Percentiles rank a stretch among this genome's conserved stretches.
Conservation (phyloP, 2,888 invertebrate species). For the Tromatobia lineatoria region DNA sequence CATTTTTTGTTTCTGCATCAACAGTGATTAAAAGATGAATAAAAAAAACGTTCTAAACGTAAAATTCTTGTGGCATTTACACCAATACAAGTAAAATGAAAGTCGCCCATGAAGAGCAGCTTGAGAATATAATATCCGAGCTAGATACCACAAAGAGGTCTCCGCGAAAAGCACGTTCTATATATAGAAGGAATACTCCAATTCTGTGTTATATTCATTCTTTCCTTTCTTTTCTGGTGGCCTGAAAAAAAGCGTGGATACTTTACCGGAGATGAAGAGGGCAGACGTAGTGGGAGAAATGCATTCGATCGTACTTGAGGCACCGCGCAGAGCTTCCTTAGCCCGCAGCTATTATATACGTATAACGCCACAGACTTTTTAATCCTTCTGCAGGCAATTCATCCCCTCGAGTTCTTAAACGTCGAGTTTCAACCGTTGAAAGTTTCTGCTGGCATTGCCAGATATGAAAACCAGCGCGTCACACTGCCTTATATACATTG, state of each 20-base stretch:
- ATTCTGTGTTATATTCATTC: constrained; percentile 62
- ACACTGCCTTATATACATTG: background rate
- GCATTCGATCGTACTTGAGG: constrained; percentile 58
- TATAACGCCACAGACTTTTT: constrained; percentile 32
- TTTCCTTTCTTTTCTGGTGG: constrained; percentile 70
- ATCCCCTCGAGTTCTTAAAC: constrained; percentile 42
- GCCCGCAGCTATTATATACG: background rate
- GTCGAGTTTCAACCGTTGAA: constrained; percentile 24
- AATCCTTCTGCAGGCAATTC: constrained; percentile 41
- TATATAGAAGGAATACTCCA: constrained; percentile 59
- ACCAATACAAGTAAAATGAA: background rate
- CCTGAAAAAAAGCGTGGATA: constrained; percentile 68
- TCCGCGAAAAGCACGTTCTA: constrained; percentile 50
- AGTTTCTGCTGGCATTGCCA: constrained; percentile 25
- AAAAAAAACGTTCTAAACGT: background rate
- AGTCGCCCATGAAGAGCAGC: too few relatives aligned
- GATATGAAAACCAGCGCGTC: constrained; percentile 11
- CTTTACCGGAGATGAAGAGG: constrained; percentile 54
- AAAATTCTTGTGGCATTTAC: background rate
- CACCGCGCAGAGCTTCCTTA: constrained; percentile 1
- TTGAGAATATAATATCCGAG: constrained; percentile 19
- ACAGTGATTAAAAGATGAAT: too few relatives aligned
- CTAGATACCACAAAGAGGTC: constrained; percentile 29
- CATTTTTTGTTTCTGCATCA: too few relatives aligned
- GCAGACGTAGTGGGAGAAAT: constrained; percentile 21